Percentiles rank a stretch among this genome's conserved stretches.
Conservation (phyloP, 2,888 invertebrate genomes). For the Serrognathus titanus region DNA sequence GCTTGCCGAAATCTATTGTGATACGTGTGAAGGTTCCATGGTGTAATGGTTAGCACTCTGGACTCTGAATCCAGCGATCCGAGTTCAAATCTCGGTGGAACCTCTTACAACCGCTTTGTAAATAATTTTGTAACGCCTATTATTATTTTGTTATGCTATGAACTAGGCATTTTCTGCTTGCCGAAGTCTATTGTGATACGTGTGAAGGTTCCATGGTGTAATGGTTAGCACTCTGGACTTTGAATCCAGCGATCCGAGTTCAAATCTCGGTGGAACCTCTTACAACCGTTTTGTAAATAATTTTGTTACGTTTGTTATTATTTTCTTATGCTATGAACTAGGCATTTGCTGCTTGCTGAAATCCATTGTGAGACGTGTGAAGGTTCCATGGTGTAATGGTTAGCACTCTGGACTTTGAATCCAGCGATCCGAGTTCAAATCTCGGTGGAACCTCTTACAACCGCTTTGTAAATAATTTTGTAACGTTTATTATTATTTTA, state of each 20-base stretch:
- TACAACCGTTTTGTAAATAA: no score
- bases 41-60: constrained; percentile 65
- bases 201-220: constrained; percentile 57
- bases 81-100: constrained; percentile 62
- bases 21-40: constrained; percentile 50
- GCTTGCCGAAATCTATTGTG: no score
- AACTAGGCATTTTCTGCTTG: no score
- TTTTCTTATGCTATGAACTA: no score
- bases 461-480: no score
- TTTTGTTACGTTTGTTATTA: no score
- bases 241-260: constrained; percentile 63
- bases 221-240: constrained; percentile 65
- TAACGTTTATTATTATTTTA: no score
- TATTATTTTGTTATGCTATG: no score
- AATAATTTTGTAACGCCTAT: no score
- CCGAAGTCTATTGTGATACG: no score
- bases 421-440: constrained; percentile 62
- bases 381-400: constrained; percentile 63
- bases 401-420: constrained; percentile 65
- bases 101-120: constrained; percentile 34
- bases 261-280: constrained; percentile 60
- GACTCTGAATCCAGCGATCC: constrained; percentile 63
- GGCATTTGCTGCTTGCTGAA: no score
- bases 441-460: constrained; percentile 54
- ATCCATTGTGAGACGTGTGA: no score